Evolutionary conservation across 2,113 vertebrate genomes (phyloP).

Genomic region (Maylandia zebra): DNA sequence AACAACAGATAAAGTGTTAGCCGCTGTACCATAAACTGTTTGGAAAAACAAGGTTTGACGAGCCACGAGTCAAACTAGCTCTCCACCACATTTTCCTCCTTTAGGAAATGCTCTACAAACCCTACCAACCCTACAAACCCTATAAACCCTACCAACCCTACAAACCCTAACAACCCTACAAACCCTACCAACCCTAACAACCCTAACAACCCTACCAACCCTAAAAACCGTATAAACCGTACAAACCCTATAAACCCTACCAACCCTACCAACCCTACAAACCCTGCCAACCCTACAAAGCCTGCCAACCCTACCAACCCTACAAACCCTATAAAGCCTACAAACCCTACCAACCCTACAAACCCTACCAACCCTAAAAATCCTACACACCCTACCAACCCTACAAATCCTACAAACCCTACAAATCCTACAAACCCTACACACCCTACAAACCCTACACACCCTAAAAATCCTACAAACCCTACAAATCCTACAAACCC

Average conservation of each 20-base stretch:
- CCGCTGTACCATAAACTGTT: neutral
- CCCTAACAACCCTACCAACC: no score
- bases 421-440: fast-evolving
- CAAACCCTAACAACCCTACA: fast-evolving
- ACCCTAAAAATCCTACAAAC: no score
- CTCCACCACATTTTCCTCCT: neutral
- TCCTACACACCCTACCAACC: fast-evolving
- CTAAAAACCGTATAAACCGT: fast-evolving
- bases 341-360: no score
- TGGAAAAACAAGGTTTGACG: neutral
- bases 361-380: no score
- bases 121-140: fast-evolving
- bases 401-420: fast-evolving
- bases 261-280: fast-evolving
- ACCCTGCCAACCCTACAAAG: fast-evolving
- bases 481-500: fast-evolving
- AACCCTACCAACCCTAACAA: no score
- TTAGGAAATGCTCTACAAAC: neutral
- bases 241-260: fast-evolving
- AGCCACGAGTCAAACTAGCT: neutral
- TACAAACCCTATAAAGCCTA: no score
- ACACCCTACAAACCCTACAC: fast-evolving
- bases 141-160: no score
- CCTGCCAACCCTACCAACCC: fast-evolving
- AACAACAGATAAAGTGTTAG: neutral